Conservation (phyloP, 2,797 vertebrate species). For the Smutsia gigantea region DNA sequence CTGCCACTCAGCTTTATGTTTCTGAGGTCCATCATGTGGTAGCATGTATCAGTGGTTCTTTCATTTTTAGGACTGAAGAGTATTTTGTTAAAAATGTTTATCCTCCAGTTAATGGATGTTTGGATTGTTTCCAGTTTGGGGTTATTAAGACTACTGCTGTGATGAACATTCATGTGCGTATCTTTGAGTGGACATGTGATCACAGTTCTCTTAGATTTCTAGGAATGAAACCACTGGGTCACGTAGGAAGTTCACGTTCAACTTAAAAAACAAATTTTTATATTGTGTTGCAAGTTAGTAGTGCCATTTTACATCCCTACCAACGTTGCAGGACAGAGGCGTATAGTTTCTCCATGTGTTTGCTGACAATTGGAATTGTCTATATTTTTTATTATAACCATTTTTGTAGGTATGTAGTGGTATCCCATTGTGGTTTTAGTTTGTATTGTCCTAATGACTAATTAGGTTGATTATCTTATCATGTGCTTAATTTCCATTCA, state of each 20-base stretch:
- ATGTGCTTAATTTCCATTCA: not conserved
- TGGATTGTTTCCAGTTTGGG: not conserved
- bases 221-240: not conserved
- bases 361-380: not conserved
- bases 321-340: not conserved
- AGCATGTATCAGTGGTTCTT: not conserved
- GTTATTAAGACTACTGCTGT: not conserved
- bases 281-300: not conserved
- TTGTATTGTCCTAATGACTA: not conserved
- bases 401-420: not conserved
- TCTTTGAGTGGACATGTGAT: not conserved
- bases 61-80: not conserved
- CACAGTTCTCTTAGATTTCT: constrained; percentile 21
- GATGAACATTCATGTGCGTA: not conserved
- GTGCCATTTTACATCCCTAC: not conserved
- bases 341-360: not conserved
- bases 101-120: not conserved
- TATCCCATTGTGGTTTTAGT: constrained; percentile 12
- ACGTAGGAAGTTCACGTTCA: not conserved
- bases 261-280: not conserved
- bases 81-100: not conserved
- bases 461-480: not conserved
- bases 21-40: not conserved
- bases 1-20: not conserved
- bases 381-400: not conserved